A percentile compares a stretch with the other conserved stretches of the same genome.
These are phyloP conservation scores for Pithys albifrons DNA, from an alignment of 2,113 vertebrate genomes.

Conservation along the genomic window DNA sequence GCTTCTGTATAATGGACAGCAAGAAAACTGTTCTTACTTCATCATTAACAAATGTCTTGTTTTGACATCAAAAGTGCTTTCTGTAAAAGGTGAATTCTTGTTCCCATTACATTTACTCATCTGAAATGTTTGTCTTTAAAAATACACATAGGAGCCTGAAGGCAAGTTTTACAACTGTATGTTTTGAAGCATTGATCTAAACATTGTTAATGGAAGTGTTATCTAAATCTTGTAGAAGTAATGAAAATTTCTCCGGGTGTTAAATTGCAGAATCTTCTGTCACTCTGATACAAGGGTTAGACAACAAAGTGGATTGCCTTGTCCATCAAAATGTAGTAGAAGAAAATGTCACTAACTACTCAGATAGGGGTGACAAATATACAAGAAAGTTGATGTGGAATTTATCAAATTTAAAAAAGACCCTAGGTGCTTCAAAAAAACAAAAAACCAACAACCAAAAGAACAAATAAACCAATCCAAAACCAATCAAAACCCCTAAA, in stretches of 20 bases:
- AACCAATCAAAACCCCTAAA: rapidly evolving
- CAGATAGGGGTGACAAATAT: conserved; percentile 21
- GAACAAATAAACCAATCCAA: neutral
- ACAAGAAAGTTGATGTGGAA: neutral
- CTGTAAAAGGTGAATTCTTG: neutral
- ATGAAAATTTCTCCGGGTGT: conserved; percentile 66
- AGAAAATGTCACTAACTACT: conserved; percentile 33
- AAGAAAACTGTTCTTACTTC: neutral
- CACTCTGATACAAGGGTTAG: conserved; percentile 60
- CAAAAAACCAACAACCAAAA: neutral
- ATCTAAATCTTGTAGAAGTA: conserved; percentile 69
- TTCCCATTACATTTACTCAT: neutral
- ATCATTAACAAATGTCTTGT: neutral
- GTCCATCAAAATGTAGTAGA: conserved; percentile 60
- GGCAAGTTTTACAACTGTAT: conserved; percentile 10
- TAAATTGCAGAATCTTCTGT: conserved; percentile 64
- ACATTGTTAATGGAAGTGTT: conserved; percentile 62
- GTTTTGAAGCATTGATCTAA: conserved; percentile 54
- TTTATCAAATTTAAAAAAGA: conserved; percentile 16
- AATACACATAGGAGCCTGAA: neutral
- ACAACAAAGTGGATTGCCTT: conserved; percentile 61
- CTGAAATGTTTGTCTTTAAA: neutral
- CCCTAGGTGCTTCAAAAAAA: too few species aligned
- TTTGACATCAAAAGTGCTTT: neutral
- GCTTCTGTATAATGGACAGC: neutral